Evolutionary conservation across 2,797 vertebrate species (phyloP), one percentile per base, ranked within the genome.

Genomic region (Phoeniculus purpureus): DNA sequence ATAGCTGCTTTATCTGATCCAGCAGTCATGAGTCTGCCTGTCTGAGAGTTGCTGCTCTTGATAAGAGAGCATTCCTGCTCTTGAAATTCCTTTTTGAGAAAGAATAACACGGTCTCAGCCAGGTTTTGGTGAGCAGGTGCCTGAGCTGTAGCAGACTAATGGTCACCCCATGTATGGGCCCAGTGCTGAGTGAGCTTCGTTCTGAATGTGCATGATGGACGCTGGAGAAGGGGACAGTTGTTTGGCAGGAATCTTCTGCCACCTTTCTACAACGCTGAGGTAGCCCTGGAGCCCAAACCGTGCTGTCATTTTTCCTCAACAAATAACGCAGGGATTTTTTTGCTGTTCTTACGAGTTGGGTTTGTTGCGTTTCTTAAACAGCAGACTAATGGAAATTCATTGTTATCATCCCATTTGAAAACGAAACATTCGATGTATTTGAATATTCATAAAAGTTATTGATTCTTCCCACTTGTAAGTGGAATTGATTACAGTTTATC

Each of bases 21-120:
- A 20, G 68, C 79, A 93, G 86, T 85, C 86, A 15, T 89, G 90
- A 93, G 88, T 47, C 79, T 90, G 91, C 94, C 94, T 95, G 95
- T 47, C 94, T 68, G 77, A 94, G 48, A 93, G 67, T 2, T 65
- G 85, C 82, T 90, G 77, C 65, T 68, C 61, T 72, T 6, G 94
- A 95, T 91, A 96, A 96, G 90, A 22, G 61, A 92, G 55, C 81
- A 94, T 92, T 95, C 94, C 89, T 92, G 81, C 78, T 88, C 68
- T 64, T 85, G 66, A 65, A 86, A 93, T 91, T 89, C 91, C 90
- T 89, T 59, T 27, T 56, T 23, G n/a, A 72, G 48, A 70, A 48
- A 27, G 65, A 76, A 19, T 16, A 40, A 40, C 75, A 90, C 91
- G 70, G 70, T 85, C 66, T 95, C 79, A 80, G 88, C 58, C 84